Evolutionary conservation across 92 coral and sea anemone genomes (phyloP).

Genomic region (Epizoanthus illoricatus): DNA sequence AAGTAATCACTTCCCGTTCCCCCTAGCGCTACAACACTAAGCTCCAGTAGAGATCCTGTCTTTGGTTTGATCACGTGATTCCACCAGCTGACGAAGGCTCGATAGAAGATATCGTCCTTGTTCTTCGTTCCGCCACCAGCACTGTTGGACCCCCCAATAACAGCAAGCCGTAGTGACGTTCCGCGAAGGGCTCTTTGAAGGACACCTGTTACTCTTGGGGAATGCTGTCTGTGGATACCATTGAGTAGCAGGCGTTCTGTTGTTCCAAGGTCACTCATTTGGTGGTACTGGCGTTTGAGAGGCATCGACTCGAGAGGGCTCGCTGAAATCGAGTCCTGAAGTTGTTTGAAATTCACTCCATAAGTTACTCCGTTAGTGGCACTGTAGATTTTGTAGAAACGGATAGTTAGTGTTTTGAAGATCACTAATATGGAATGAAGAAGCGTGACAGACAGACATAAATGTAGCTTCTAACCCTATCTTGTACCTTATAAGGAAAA

Average conservation of each 20-base stretch:
- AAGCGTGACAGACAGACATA: too few relatives aligned
- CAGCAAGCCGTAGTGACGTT: conserved; percentile 47
- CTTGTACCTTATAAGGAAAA: too few relatives aligned
- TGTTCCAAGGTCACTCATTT: background rate
- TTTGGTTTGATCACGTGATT: conserved; percentile 36
- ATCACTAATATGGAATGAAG: too few relatives aligned
- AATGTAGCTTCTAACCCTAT: too few relatives aligned
- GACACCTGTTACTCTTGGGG: conserved; percentile 26
- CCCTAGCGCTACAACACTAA: conserved; percentile 22
- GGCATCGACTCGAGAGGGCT: background rate
- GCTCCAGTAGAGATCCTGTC: conserved; percentile 36
- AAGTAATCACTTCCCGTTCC: conserved; percentile 57
- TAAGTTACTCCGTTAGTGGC: background rate
- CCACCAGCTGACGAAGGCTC: conserved; percentile 66
- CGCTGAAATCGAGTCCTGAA: background rate
- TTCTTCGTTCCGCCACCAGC: conserved; percentile 72
- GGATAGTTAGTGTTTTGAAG: too few relatives aligned
- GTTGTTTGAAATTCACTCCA: background rate
- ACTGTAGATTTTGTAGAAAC: background rate
- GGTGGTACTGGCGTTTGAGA: background rate
- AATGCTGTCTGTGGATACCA: background rate
- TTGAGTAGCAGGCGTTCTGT: background rate
- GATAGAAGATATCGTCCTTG: conserved; percentile 32
- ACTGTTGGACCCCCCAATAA: conserved; percentile 75
- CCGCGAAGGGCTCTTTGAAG: conserved; percentile 39